phyloP scores from a whole-genome alignment of 1,140 invertebrate genomes.

The Cepaea nemoralis region DNA sequence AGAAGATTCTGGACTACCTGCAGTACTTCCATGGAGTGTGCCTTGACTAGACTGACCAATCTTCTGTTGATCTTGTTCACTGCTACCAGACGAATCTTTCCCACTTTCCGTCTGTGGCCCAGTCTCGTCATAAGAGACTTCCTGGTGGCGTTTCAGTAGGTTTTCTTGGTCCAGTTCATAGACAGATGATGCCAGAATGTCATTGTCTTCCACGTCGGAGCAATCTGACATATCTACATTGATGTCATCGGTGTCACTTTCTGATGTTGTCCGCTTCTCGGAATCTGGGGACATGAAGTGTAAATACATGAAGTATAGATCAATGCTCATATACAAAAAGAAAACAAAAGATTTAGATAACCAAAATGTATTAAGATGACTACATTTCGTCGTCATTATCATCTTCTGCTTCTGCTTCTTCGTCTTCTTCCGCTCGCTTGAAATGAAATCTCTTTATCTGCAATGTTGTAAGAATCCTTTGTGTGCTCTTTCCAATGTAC shows the following conservation, averaged over 20 bases:
- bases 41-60: background rate
- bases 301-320: too few relatives aligned
- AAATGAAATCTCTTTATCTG: too few relatives aligned
- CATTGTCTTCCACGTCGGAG: slow-evolving; percentile 37
- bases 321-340: too few relatives aligned
- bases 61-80: background rate
- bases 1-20: background rate
- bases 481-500: too few relatives aligned
- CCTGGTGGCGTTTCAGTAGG: background rate
- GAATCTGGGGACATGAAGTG: background rate
- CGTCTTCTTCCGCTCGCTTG: too few relatives aligned
- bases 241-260: slow-evolving; percentile 40
- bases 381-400: too few relatives aligned
- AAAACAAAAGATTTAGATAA: too few relatives aligned
- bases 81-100: background rate
- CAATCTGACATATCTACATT: slow-evolving; percentile 49
- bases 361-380: too few relatives aligned
- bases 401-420: too few relatives aligned
- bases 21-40: background rate
- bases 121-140: background rate
- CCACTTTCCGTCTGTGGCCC: background rate
- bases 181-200: background rate
- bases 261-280: background rate
- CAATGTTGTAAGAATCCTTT: too few relatives aligned
- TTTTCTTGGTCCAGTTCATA: background rate